Conservation (phyloP, 30 jellyfish, hydroid and myxozoan genomes). For the Rhopilema esculentum region DNA sequence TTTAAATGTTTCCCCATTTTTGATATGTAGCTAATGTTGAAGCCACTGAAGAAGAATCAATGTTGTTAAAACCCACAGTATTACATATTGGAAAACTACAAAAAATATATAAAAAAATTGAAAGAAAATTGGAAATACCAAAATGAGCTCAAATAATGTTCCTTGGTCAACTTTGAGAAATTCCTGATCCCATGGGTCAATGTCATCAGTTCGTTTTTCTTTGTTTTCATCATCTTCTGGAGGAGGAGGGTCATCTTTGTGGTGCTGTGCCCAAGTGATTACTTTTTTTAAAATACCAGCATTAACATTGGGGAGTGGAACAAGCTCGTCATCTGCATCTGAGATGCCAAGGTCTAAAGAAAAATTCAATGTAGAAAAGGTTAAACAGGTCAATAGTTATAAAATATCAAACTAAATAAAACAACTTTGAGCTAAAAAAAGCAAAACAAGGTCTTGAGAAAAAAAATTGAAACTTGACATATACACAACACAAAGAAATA, state of each 20-base stretch:
- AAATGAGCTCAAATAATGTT: conserved; percentile 89
- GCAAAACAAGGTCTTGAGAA: too few relatives aligned
- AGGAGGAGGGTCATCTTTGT: conserved; percentile 97
- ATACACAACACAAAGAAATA: too few relatives aligned
- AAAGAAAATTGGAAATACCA: conserved; percentile 42
- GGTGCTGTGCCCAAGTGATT: conserved; percentile 96
- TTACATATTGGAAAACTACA: neutral
- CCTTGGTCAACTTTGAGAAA: conserved; percentile 98
- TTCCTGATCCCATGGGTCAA: conserved; percentile 99
- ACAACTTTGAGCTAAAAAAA: neutral
- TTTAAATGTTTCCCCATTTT: too few relatives aligned
- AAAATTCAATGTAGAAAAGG: neutral
- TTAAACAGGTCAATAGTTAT: neutral
- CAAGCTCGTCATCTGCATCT: conserved; percentile 89
- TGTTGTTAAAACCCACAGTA: neutral
- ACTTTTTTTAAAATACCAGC: conserved; percentile 93
- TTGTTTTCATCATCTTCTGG: conserved; percentile 97
- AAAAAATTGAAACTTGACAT: too few relatives aligned
- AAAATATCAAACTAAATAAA: neutral
- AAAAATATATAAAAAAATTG: neutral
- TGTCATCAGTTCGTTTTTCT: conserved; percentile 85
- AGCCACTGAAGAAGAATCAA: neutral
- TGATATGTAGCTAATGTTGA: neutral
- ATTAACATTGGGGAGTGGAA: conserved; percentile 95
- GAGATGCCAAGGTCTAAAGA: conserved; percentile 24